Base-by-base conservation (phyloP, 2,888 invertebrate genomes). In the Scrobipalpa costella region DNA sequence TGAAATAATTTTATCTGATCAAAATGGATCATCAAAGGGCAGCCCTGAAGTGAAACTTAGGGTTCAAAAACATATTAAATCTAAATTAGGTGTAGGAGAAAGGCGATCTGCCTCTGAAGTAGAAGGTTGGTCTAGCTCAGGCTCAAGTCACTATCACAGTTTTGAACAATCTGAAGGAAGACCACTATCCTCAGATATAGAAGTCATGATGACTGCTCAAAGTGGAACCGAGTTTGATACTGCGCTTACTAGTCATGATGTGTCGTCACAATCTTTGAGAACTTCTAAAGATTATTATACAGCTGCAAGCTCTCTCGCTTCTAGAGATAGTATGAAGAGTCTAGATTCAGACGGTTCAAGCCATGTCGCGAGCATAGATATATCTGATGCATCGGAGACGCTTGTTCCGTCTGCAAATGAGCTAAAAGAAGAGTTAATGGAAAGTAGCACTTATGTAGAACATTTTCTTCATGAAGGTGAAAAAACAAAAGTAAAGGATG, bases 361-460 rank as follows among this genome's bases (percentile, higher is more conserved):
- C 17, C 96, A 97, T 82, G 92, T 98, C 64, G 97, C 96, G 0
- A 97, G 97, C 77, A 94, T 97, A 68, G 98, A 98, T 86, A 94
- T 97, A 44, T 98, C 98, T 38, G 98, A 98, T 84, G 93, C 96
- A 33, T 98, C 98, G 0, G 98, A 98, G 88, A 99, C 98, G 1
- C 86, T 99, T 8, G 95, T 99, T 9, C 97, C 98, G 13, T 98
- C 98, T 1, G 95, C 96, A 8, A 95, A 96, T 77, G 97, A 97
- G 81, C 85, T 95, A 59, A 95, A 95, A 77, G 94, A 95, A 73
- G 95, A 95, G 73, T 92, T 95, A 67, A 93, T 94, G 73, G 94
- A 94, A 69, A 92, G 93, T 66, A 92, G 92, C 68, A 93, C 93
- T 36, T 93, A 93, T 57, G 92, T 93, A 13, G 93, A 92, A 76